phyloP scores from a whole-genome alignment of 2,113 vertebrate species.

The Hucho hucho region DNA sequence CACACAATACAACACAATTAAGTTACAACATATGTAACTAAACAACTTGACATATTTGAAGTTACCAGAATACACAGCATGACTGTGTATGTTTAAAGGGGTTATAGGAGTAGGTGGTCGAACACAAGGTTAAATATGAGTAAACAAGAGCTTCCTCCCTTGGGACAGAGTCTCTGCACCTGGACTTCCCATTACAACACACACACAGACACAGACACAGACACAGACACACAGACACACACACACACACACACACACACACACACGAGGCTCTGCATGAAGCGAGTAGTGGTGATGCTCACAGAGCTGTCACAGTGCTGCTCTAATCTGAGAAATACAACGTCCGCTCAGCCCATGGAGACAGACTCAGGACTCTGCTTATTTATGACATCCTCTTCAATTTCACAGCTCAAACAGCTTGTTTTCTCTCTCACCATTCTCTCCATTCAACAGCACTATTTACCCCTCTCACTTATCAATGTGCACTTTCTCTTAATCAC shows the following conservation, averaged over 20 bases:
- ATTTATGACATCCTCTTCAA: constrained; percentile 3
- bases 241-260: constrained; percentile 1
- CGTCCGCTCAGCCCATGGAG: background rate
- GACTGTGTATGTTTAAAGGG: background rate
- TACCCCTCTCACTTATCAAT: constrained; percentile 2
- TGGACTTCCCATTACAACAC: background rate
- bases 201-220: background rate
- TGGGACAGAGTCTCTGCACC: background rate
- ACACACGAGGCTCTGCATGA: background rate
- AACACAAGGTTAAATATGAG: background rate
- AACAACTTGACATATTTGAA: too few species aligned
- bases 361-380: background rate
- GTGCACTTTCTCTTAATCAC: constrained; percentile 15
- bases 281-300: background rate
- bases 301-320: background rate
- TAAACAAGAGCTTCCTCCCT: background rate
- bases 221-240: background rate
- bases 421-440: background rate
- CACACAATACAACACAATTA: too few species aligned
- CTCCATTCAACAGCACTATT: background rate
- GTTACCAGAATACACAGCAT: too few species aligned
- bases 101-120: background rate
- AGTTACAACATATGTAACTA: too few species aligned
- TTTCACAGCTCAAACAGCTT: background rate
- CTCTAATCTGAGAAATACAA: background rate